Conservation (phyloP, 2,113 vertebrate species). For the Phoxinus phoxinus region DNA sequence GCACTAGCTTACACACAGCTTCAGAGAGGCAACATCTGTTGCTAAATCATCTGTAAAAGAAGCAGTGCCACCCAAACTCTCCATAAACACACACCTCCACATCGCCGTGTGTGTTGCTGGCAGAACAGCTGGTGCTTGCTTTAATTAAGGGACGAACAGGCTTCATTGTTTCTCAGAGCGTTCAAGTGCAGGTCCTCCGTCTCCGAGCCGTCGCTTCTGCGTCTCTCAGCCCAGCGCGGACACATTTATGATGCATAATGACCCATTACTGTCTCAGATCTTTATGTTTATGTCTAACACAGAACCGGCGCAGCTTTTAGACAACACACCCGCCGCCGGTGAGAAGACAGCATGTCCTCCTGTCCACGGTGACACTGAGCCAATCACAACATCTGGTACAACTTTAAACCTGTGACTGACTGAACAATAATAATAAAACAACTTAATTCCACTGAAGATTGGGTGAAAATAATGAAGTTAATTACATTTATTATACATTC, state of each 20-base stretch:
- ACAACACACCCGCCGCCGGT: too few relatives aligned
- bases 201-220: conserved; percentile 68
- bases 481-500: too few relatives aligned
- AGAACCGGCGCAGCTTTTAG: neutral
- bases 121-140: conserved; percentile 71
- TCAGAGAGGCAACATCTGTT: conserved; percentile 72
- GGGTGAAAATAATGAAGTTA: too few relatives aligned
- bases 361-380: neutral
- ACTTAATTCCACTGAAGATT: too few relatives aligned
- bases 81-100: conserved; percentile 70
- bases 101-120: conserved; percentile 60
- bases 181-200: conserved; percentile 66
- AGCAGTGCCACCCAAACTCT: conserved; percentile 64
- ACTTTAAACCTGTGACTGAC: neutral
- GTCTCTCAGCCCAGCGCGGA: conserved; percentile 71
- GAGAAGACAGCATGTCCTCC: neutral
- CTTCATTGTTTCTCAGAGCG: conserved; percentile 65
- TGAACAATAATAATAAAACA: neutral
- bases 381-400: neutral
- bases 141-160: conserved; percentile 73
- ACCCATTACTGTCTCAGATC: conserved; percentile 60
- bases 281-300: conserved; percentile 54
- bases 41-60: conserved; percentile 76
- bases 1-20: conserved; percentile 43
- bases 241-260: conserved; percentile 71